A percentile compares a stretch with the other conserved stretches of the same genome.
These are phyloP conservation scores for Andinoacara biseriatus DNA, from an alignment of 2,113 vertebrate species.

Conservation along the genomic window DNA sequence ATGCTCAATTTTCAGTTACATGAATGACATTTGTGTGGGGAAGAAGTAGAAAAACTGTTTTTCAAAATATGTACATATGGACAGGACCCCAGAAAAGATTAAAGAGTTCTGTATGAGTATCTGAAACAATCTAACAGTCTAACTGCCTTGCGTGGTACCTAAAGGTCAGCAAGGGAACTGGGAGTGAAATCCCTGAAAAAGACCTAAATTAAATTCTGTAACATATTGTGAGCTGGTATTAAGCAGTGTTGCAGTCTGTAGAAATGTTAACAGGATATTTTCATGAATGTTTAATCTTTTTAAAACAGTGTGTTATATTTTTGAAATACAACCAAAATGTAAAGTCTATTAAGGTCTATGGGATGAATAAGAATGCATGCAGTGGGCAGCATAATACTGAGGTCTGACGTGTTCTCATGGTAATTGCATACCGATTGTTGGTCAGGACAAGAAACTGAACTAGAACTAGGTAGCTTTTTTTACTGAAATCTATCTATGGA, in stretches of 20 bases:
- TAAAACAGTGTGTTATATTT: not conserved
- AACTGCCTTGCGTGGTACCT: not conserved
- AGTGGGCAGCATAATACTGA: not conserved
- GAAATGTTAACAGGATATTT: not conserved
- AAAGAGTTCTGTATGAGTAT: too few species aligned
- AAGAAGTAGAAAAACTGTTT: too few species aligned
- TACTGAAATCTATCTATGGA: not conserved
- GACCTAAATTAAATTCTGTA: fast-evolving
- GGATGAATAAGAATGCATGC: not conserved
- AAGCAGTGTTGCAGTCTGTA: not conserved
- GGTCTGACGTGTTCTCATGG: not conserved
- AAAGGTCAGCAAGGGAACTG: not conserved
- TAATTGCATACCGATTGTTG: not conserved
- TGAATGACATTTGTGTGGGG: not conserved
- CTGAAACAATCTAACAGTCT: not conserved
- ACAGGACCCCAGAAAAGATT: too few species aligned
- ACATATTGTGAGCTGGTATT: not conserved
- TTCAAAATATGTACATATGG: too few species aligned
- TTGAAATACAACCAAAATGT: not conserved
- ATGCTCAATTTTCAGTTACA: not conserved
- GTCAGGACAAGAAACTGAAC: fast-evolving
- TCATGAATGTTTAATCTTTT: not conserved
- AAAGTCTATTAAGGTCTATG: not conserved
- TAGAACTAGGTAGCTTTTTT: not conserved
- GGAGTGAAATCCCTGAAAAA: not conserved